Conservation (phyloP, 53 echinoderm and acorn worm species). For the Stichopus horrens region DNA sequence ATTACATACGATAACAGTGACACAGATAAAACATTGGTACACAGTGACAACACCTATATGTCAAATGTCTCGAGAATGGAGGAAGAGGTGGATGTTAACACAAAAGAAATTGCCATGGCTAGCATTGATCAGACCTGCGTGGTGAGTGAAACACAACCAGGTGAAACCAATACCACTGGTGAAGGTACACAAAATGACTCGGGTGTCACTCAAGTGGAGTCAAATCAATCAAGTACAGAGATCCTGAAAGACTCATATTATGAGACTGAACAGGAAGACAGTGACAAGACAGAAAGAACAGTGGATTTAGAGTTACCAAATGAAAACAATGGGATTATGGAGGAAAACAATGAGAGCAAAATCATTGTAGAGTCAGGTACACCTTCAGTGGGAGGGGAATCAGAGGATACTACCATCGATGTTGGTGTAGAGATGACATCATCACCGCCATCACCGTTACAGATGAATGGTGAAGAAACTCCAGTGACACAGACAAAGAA, state of each 20-base stretch:
- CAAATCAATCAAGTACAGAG: too few species aligned
- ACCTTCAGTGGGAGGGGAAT: background rate
- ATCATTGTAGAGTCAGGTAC: background rate
- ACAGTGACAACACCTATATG: constrained; percentile 16
- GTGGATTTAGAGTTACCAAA: background rate
- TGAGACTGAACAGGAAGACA: background rate
- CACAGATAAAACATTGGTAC: constrained; percentile 23
- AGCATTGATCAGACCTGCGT: background rate
- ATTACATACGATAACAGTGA: background rate
- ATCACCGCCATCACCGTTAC: background rate
- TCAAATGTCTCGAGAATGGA: constrained; percentile 15
- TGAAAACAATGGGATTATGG: background rate
- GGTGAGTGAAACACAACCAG: background rate
- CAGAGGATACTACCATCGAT: background rate
- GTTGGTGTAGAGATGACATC: background rate
- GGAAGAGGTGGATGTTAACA: constrained; percentile 15
- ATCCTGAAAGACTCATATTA: background rate
- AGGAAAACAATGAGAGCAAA: background rate
- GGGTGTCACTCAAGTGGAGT: background rate
- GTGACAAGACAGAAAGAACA: background rate
- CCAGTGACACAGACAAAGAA: constrained; percentile 11
- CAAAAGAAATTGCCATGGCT: background rate
- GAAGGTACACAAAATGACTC: constrained; percentile 14
- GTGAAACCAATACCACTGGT: constrained; percentile 22
- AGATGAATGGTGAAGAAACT: background rate